These are phyloP conservation scores for Tokudaia tokunoshimensis DNA, from an alignment of 2,797 vertebrate species.

Conservation along the genomic window DNA sequence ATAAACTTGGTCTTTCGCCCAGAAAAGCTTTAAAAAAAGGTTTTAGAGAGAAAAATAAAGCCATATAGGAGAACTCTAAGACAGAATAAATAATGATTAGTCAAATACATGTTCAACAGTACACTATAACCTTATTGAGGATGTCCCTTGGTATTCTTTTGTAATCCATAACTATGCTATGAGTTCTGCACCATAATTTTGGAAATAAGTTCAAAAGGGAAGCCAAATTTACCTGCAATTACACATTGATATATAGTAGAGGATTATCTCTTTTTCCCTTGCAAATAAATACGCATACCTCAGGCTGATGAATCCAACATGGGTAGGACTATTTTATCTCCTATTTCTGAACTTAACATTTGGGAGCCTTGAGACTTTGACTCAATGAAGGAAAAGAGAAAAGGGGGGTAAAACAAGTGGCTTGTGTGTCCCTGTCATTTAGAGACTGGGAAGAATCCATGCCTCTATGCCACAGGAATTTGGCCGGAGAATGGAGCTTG, in stretches of 20 bases:
- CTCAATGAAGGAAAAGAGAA: background rate
- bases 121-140: background rate
- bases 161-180: background rate
- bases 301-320: background rate
- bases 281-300: background rate
- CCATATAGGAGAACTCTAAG: background rate
- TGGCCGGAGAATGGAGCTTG: background rate
- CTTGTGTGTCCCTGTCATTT: background rate
- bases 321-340: background rate
- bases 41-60: background rate
- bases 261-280: background rate
- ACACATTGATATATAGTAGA: background rate
- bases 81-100: background rate
- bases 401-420: background rate
- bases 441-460: accelerated
- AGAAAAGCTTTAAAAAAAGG: background rate
- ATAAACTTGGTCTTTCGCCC: background rate
- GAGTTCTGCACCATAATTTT: background rate
- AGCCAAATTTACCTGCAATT: background rate
- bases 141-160: background rate
- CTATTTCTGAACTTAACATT: background rate
- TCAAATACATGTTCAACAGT: background rate
- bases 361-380: background rate
- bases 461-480: background rate
- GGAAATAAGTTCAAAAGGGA: background rate